phyloP scores from a whole-genome alignment of 2,888 invertebrate species.

The Drosophila incognita region DNA sequence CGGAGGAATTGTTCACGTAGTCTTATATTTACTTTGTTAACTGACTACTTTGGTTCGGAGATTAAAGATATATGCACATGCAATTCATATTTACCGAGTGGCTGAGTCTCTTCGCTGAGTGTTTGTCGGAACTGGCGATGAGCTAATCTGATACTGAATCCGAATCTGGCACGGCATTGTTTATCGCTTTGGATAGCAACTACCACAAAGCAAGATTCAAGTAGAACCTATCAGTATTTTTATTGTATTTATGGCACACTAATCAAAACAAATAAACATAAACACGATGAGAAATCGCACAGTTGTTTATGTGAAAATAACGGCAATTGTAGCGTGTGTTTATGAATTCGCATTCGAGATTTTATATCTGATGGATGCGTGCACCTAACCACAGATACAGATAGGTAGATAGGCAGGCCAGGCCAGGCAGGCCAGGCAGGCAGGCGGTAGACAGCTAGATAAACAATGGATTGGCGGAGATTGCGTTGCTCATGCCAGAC shows the following conservation, averaged over 20 bases:
- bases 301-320: conserved; percentile 50
- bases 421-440: conserved; percentile 12
- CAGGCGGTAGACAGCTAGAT: conserved; percentile 32
- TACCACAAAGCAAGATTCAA: conserved; percentile 8
- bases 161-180: conserved; percentile 9
- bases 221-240: conserved; percentile 44
- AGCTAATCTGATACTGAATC: conserved; percentile 17
- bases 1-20: neutral
- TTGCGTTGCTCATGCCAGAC: conserved; percentile 18
- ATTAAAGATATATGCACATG: neutral
- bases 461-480: conserved; percentile 46
- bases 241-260: conserved; percentile 43
- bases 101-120: neutral
- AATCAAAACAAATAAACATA: conserved; percentile 52
- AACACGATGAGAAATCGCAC: conserved; percentile 41
- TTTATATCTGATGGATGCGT: conserved; percentile 45
- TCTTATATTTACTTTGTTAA: neutral
- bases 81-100: neutral
- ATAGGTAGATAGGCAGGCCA: neutral
- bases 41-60: neutral
- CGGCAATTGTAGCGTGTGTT: conserved; percentile 39
- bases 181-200: neutral
- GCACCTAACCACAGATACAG: conserved; percentile 14
- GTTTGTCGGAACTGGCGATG: conserved; percentile 14
- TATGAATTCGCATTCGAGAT: conserved; percentile 19